Percentiles rank a stretch among this genome's conserved stretches.
These are phyloP conservation scores for Psephotus haematonotus DNA, from an alignment of 2,113 vertebrate species.

Conservation along the genomic window DNA sequence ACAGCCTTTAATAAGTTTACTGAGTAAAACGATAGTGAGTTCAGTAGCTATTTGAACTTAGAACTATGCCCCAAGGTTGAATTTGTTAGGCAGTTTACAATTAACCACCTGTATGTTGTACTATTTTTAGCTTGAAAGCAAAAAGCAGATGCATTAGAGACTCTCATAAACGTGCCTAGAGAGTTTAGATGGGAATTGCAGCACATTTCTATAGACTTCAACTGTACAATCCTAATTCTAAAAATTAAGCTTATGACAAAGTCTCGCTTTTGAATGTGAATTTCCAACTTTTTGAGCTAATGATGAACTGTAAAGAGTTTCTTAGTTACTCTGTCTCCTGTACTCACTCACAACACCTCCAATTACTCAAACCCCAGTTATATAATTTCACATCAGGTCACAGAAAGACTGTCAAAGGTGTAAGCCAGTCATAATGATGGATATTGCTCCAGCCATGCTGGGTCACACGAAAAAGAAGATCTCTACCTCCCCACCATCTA, in stretches of 20 bases:
- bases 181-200: background rate
- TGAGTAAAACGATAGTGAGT: background rate
- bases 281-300: background rate
- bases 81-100: background rate
- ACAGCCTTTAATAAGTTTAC: background rate
- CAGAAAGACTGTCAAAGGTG: background rate
- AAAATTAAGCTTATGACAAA: background rate
- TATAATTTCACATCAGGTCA: background rate
- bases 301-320: background rate
- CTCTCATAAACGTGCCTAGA: background rate
- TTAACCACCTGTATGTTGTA: background rate
- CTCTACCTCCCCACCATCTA: background rate
- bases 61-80: background rate
- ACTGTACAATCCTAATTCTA: background rate
- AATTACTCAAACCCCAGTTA: background rate
- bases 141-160: background rate
- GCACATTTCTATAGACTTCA: background rate
- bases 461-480: background rate
- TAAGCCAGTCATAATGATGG: background rate
- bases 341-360: background rate
- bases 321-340: background rate
- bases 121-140: background rate
- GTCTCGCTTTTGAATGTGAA: background rate
- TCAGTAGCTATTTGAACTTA: background rate
- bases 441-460: background rate